These are phyloP conservation scores for Liparis tanakae DNA, from an alignment of 2,797 vertebrate genomes.

Conservation along the genomic window DNA sequence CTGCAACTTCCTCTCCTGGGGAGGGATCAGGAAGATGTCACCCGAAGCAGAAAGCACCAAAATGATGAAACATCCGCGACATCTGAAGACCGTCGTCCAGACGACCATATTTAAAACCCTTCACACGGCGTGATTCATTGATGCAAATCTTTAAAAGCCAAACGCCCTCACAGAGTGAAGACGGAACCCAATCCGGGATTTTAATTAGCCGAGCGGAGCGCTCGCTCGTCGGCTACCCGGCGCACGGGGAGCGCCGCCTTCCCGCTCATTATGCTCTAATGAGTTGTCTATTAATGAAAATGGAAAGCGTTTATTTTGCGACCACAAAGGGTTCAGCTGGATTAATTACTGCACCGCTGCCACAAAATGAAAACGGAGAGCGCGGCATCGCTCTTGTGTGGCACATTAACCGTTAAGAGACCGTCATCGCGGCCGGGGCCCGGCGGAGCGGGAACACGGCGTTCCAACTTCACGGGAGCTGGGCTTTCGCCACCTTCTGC, in stretches of 20 bases:
- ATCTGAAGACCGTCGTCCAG: constrained; percentile 9
- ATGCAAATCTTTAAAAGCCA: constrained; percentile 47
- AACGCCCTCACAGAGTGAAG: constrained; percentile 39
- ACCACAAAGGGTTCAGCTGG: constrained; percentile 84
- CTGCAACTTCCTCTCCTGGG: neutral
- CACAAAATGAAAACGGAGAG: constrained; percentile 82
- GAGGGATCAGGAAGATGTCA: constrained; percentile 46
- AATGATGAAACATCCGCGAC: constrained; percentile 33
- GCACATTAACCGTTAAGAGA: constrained; percentile 82
- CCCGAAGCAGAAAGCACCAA: constrained; percentile 19
- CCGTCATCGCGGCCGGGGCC: constrained; percentile 75
- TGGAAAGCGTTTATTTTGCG: constrained; percentile 87
- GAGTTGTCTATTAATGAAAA: constrained; percentile 89
- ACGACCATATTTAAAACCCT: constrained; percentile 36
- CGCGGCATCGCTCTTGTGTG: constrained; percentile 78
- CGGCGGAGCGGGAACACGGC: constrained; percentile 23
- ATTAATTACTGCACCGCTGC: constrained; percentile 86
- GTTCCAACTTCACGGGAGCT: constrained; percentile 57
- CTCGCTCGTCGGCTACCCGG: constrained; percentile 65
- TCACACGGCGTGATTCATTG: constrained; percentile 50
- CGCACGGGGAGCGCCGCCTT: constrained; percentile 72
- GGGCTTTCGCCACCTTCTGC: constrained; percentile 30
- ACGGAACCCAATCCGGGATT: constrained; percentile 59
- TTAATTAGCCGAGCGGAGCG: constrained; percentile 76
- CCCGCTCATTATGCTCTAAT: constrained; percentile 85